phyloP scores from a whole-genome alignment of 2,888 invertebrate species.

The Idaea straminata region DNA sequence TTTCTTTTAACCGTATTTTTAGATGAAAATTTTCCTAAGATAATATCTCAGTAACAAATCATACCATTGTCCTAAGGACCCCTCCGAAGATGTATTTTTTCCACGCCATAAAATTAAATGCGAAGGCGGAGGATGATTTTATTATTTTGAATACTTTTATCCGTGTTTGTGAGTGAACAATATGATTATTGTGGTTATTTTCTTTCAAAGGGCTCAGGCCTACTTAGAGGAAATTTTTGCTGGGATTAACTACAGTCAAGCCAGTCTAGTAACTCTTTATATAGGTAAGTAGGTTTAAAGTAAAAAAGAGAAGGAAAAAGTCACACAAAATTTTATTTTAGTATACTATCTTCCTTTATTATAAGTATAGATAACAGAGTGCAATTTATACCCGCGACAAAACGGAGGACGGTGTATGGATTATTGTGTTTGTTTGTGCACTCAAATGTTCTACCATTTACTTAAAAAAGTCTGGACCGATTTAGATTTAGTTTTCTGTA shows the following conservation, averaged over 20 bases:
- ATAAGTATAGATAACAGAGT: too few relatives aligned
- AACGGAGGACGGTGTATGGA: too few relatives aligned
- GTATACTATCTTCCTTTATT: too few relatives aligned
- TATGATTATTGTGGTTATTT: slow-evolving; percentile 2
- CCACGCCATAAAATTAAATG: slow-evolving; percentile 75
- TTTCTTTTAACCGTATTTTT: slow-evolving; percentile 13
- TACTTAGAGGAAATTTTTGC: not conserved
- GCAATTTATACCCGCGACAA: too few relatives aligned
- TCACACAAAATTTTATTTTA: too few relatives aligned
- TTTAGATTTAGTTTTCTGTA: too few relatives aligned
- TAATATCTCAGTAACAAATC: slow-evolving; percentile 59
- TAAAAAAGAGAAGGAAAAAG: too few relatives aligned
- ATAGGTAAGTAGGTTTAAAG: too few relatives aligned
- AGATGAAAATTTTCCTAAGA: slow-evolving; percentile 33
- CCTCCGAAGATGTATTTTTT: slow-evolving; percentile 52
- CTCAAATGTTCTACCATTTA: too few relatives aligned
- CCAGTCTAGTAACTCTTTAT: not conserved
- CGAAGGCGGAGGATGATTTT: slow-evolving; percentile 58
- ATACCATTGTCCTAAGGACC: slow-evolving; percentile 61
- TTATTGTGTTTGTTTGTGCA: too few relatives aligned
- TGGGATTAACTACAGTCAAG: not conserved
- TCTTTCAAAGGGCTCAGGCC: not conserved
- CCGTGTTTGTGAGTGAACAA: slow-evolving; percentile 1
- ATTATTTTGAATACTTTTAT: slow-evolving; percentile 40
- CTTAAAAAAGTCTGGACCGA: too few relatives aligned